Evolutionary conservation across 92 coral and sea anemone genomes (phyloP).

Genomic region (Umimayanthus chanpuru): DNA sequence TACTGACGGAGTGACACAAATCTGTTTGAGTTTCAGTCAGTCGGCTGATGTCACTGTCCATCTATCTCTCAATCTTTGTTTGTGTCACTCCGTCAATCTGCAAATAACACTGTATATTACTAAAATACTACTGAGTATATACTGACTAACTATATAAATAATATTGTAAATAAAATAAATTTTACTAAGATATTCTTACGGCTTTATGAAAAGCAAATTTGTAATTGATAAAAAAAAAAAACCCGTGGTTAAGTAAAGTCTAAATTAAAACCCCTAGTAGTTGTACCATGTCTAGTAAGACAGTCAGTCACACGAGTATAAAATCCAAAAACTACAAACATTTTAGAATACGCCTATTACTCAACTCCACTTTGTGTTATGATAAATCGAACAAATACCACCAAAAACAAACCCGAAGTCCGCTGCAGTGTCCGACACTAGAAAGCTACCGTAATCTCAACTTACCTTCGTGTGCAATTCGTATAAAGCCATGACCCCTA

Average conservation of each 20-base stretch:
- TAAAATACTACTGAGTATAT: too few relatives aligned
- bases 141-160: too few relatives aligned
- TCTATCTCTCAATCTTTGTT: background rate
- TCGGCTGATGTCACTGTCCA: background rate
- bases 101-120: too few relatives aligned
- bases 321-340: background rate
- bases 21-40: background rate
- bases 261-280: too few relatives aligned
- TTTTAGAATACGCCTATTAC: too few relatives aligned
- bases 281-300: background rate
- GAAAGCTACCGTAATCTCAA: too few relatives aligned
- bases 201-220: too few relatives aligned
- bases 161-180: too few relatives aligned
- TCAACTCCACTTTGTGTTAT: background rate
- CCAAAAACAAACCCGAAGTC: background rate
- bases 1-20: background rate
- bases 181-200: too few relatives aligned
- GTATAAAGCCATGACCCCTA: slow-evolving; percentile 85
- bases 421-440: background rate
- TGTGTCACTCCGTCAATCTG: background rate
- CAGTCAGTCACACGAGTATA: background rate
- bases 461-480: slow-evolving; percentile 92
- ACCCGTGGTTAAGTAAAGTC: too few relatives aligned
- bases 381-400: too few relatives aligned
- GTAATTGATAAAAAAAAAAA: too few relatives aligned